These are phyloP conservation scores for Pempheris klunzingeri DNA, from an alignment of 2,797 vertebrate genomes.

Conservation along the genomic window DNA sequence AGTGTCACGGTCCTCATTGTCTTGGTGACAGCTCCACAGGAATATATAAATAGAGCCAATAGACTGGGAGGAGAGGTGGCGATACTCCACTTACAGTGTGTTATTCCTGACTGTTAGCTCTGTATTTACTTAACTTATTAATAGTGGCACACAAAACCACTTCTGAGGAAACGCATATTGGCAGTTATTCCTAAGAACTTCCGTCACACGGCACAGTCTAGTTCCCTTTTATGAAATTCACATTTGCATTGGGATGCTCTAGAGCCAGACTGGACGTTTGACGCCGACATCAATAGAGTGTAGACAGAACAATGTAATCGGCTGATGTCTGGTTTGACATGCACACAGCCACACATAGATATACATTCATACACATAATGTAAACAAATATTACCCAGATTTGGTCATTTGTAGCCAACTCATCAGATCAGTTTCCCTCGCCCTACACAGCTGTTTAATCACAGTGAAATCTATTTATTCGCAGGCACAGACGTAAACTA, in stretches of 20 bases:
- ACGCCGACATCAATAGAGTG: background rate
- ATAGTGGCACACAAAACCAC: background rate
- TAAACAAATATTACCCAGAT: background rate
- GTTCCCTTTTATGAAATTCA: background rate
- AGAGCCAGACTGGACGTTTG: background rate
- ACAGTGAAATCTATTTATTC: background rate
- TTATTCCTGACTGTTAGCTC: constrained; percentile 10
- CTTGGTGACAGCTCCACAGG: constrained; percentile 40
- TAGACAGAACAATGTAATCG: background rate
- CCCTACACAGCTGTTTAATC: background rate
- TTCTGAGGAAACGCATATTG: background rate
- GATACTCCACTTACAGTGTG: constrained; percentile 17
- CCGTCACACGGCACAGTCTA: background rate
- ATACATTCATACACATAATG: background rate
- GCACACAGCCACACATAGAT: background rate
- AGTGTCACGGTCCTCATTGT: constrained; percentile 35
- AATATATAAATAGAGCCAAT: constrained; percentile 49
- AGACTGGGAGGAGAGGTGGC: constrained; percentile 31
- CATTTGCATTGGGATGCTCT: background rate
- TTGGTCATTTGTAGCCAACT: background rate
- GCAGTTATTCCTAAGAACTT: constrained; percentile 7
- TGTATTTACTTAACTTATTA: constrained; percentile 17
- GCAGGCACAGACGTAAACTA: too few species aligned
- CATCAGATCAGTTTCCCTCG: background rate
- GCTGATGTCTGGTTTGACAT: background rate